Conservation (phyloP, 1,140 invertebrate species). For the Elysia chlorotica region DNA sequence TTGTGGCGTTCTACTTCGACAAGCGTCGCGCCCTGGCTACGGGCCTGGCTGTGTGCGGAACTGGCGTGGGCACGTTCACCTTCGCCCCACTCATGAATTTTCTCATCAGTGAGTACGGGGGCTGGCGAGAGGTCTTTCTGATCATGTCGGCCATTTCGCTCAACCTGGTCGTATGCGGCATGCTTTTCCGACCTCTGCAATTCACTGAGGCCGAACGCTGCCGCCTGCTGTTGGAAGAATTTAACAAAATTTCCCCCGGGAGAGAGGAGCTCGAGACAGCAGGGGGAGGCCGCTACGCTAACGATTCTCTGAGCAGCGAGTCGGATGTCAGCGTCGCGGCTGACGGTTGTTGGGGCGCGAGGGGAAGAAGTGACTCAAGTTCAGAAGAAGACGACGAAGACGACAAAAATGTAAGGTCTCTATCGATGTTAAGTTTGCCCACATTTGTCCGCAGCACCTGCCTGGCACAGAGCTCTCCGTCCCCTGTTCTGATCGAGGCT, state of each 20-base stretch:
- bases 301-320: conserved; percentile 21
- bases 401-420: conserved; percentile 30
- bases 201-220: conserved; percentile 44
- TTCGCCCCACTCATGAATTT: conserved; percentile 55
- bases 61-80: conserved; percentile 59
- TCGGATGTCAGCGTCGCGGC: too few relatives aligned
- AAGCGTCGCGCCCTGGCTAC: conserved; percentile 87
- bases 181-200: conserved; percentile 78
- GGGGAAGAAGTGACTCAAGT: too few relatives aligned
- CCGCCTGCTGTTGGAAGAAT: conserved; percentile 38
- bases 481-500: conserved; percentile 34
- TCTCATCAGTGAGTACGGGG: conserved; percentile 54
- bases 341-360: too few relatives aligned
- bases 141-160: conserved; percentile 81
- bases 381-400: conserved; percentile 28
- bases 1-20: conserved; percentile 90
- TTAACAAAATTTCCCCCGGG: conserved; percentile 43
- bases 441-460: conserved; percentile 41
- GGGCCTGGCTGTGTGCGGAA: conserved; percentile 74
- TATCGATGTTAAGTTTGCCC: conserved; percentile 46
- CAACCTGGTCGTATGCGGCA: conserved; percentile 78
- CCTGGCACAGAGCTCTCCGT: conserved; percentile 28
- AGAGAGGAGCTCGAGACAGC: conserved; percentile 24
- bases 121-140: conserved; percentile 70
- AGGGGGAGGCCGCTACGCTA: conserved; percentile 20